Conservation (phyloP, 1,140 invertebrate genomes). For the Trialeurodes vaporariorum region DNA sequence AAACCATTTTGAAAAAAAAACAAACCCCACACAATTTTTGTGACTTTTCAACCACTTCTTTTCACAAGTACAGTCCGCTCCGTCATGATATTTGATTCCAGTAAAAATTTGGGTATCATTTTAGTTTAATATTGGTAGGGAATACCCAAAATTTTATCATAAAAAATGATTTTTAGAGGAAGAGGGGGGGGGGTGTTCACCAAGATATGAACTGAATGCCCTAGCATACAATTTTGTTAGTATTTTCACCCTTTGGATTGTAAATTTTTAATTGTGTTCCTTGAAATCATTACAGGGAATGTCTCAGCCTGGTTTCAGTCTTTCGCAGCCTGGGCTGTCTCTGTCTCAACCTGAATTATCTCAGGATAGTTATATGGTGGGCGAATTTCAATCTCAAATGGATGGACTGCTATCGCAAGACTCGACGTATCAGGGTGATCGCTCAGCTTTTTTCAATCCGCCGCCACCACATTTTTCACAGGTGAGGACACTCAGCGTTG, state of each 20-base stretch:
- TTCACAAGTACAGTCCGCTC: no score
- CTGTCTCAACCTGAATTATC: conserved; percentile 69
- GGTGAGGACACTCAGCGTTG: no score
- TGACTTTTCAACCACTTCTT: no score
- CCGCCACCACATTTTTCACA: conserved; percentile 44
- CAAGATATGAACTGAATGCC: neutral
- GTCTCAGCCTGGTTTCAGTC: conserved; percentile 54
- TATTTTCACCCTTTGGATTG: neutral
- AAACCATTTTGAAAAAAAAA: no score
- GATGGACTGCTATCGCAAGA: conserved; percentile 90
- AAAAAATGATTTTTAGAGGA: conserved; percentile 2
- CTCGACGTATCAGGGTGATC: conserved; percentile 78
- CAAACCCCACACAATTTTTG: no score
- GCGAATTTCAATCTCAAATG: conserved; percentile 86
- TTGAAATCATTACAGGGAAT: conserved; percentile 45
- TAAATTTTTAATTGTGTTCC: neutral
- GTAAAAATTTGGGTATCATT: no score
- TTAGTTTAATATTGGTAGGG: no score
- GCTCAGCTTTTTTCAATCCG: conserved; percentile 48
- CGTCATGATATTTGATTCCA: no score
- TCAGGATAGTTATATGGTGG: conserved; percentile 73
- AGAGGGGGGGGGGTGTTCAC: neutral
- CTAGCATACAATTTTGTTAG: neutral
- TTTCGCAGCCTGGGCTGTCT: conserved; percentile 44
- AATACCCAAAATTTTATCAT: neutral